Base-by-base conservation (phyloP, 2,888 invertebrate genomes). In the Pardosa pseudoannulata region DNA sequence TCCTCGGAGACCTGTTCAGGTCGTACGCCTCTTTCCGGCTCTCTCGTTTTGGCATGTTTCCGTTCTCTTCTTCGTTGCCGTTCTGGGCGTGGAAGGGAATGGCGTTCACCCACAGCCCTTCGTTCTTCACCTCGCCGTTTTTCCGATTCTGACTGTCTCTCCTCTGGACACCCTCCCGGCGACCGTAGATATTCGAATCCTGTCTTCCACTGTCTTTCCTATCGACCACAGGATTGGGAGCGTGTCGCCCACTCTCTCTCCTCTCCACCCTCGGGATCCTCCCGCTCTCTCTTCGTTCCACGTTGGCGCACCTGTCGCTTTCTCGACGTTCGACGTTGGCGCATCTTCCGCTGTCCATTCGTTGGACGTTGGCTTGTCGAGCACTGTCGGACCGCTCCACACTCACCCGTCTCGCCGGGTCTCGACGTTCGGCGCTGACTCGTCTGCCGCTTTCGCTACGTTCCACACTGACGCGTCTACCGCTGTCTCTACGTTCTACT, bases 51-150 rank as follows among this genome's bases (percentile, higher is more conserved):
- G 75, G 62, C 9, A 62, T 41, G 16, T 81, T 81, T n/a, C 68
- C 74, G 50, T 75, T 82, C 19, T 75, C 75, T 27, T 82, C 75
- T 27, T 82, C 75, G 16, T 71, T 71, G 13, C 5, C 1, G 19
- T 29, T 29, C 29, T n/a, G 71, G 16, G 16, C 27, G 3, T 41
- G 9, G 39, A 75, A 82, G 0, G 81, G 81, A 1, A 71, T 41
- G 19, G 81, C 81, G 28, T 82, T 82, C 7, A 39, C 81, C 81
- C 81, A 82, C 23, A 82, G 41, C 0, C 81, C 81, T 23, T 81
- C 74, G 31, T 41, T 70, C n/a, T 70, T 72, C n/a, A 19, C 39
- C 28, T 31, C 29, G 13, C 13, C 9, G 46, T 0, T 71, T 16
- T 65, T 65, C 16, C 29, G 50, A 1, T 29, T 31, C 1, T 39